Conservation (phyloP, 2,888 invertebrate species). For the Hemicrepidius hirtus region DNA sequence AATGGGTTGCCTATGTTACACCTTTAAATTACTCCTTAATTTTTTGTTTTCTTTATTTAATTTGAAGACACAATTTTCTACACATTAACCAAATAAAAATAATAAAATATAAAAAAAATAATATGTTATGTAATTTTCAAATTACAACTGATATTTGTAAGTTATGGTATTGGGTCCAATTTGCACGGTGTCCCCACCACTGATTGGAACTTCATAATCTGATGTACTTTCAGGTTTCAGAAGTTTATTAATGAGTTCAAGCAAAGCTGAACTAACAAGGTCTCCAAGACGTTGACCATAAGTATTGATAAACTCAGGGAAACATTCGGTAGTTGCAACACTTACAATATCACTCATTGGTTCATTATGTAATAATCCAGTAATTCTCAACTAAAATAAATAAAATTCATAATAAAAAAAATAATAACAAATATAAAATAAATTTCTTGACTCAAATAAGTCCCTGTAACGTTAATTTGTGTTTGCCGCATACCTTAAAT, state of each 20-base stretch:
- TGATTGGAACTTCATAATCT: neutral
- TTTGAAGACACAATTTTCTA: no score
- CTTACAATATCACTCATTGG: conserved; percentile 46
- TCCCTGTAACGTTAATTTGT: no score
- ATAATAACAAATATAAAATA: no score
- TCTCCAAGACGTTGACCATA: conserved; percentile 30
- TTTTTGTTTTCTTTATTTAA: no score
- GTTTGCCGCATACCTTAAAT: no score
- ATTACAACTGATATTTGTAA: neutral
- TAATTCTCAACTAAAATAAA: conserved; percentile 28
- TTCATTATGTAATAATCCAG: conserved; percentile 41
- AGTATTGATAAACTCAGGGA: conserved; percentile 34
- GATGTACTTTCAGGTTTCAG: neutral
- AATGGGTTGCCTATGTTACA: no score
- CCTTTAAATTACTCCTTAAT: no score
- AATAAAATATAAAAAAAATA: no score
- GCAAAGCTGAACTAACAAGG: conserved; percentile 5
- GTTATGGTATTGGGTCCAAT: neutral
- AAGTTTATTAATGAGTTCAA: conserved; percentile 13
- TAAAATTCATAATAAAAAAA: no score
- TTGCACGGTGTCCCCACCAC: neutral
- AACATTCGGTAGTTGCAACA: conserved; percentile 38
- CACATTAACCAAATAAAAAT: no score
- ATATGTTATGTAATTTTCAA: no score
- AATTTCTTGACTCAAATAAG: no score